Base-by-base conservation (phyloP, 1,140 invertebrate genomes). In the Drosophila setifemur region DNA sequence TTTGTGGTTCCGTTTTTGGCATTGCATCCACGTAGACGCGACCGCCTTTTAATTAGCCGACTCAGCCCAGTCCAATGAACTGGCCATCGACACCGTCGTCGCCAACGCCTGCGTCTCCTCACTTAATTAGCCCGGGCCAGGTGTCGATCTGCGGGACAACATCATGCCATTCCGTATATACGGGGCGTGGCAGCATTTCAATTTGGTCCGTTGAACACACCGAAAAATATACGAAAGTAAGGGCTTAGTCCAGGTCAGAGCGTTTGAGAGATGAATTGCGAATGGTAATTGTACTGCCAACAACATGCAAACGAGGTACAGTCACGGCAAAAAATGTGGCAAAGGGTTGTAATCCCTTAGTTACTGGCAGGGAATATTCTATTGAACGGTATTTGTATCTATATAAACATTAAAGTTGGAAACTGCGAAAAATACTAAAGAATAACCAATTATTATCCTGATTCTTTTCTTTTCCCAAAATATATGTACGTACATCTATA, bases 21-120 rank as follows among this genome's bases (percentile, higher is more conserved):
- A 81, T 81, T 61, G 73, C 68, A 69, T 61, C 47, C 77, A 81
- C 77, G 77, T 81, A 76, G 54, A 14, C 50, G 77, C 60, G 60
- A 68, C 67, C 73, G 73, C 55, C 78, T 82, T 82, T 82, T 82
- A 82, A 82, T 82, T 82, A 82, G 78, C 67, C 60, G 35, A 37
- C 67, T 48, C 52, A 28, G 40, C 70, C 45, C 48, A 29, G 29
- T 40, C 31, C 39, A 47, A 42, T 31, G 50, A 39, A 44, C 48
- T 68, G 47, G 66, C 45, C 55, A 72, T 72, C 67, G 54, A 72
- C 68, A 71, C 67, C 61, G 49, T 40, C 19, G 49, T 28, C 53
- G 47, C 29, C 29, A 43, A 1, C 58, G 52, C 11, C 40, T 44
- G 31, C 47, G 39, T 47, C 28, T 43, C 28, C 47, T 69, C 43